These are phyloP conservation scores for Tenualosa thibaudeaui DNA, from an alignment of 2,797 vertebrate genomes.

Conservation along the genomic window DNA sequence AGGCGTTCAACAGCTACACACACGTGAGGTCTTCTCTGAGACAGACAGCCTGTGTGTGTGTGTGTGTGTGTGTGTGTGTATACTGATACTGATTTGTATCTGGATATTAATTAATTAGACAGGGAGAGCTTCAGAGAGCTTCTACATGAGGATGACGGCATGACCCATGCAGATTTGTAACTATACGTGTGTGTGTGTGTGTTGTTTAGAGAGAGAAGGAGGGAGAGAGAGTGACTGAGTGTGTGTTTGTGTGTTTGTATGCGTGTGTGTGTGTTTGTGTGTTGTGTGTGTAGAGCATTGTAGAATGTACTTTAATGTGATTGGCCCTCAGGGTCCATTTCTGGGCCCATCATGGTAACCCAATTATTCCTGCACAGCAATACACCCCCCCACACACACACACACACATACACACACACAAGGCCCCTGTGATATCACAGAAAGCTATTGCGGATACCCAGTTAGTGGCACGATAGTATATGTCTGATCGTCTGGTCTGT, in stretches of 20 bases:
- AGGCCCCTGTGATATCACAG: background rate
- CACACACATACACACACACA: constrained; percentile 9
- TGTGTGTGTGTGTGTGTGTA: background rate
- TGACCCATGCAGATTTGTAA: no score
- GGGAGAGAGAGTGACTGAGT: no score
- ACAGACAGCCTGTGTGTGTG: background rate
- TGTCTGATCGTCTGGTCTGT: background rate
- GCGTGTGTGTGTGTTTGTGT: background rate
- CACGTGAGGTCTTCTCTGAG: background rate
- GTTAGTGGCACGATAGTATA: background rate
- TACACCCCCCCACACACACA: background rate
- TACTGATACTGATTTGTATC: no score
- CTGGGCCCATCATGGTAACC: constrained; percentile 37
- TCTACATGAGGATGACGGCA: no score
- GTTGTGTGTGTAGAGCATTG: background rate
- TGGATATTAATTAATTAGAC: no score
- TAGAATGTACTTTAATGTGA: constrained; percentile 40
- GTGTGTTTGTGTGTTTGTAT: no score
- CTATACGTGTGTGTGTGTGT: no score
- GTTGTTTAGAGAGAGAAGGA: no score
- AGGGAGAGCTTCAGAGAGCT: no score
- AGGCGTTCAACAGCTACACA: no score
- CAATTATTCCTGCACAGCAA: constrained; percentile 7
- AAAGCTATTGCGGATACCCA: background rate
- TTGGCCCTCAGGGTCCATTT: constrained; percentile 32